Evolutionary conservation across 1,140 invertebrate genomes (phyloP).

Genomic region (Trachymyrmex cornetzi): DNA sequence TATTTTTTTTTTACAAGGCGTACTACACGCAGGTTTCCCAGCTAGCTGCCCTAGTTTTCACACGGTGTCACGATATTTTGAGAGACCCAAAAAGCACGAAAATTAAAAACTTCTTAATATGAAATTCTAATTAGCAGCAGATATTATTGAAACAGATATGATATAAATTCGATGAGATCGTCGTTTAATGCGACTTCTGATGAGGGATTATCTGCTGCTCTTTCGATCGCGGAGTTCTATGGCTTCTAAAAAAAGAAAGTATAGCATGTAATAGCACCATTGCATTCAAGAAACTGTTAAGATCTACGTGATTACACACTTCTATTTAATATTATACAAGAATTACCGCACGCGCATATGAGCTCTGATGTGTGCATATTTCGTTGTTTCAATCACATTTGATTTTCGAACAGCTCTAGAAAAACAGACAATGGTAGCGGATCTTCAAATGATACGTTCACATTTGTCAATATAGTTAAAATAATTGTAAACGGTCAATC

Average conservation of each 20-base stretch:
- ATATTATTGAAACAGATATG: slow-evolving; percentile 6
- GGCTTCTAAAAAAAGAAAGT: neutral
- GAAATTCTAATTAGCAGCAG: neutral
- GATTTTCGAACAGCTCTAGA: slow-evolving; percentile 43
- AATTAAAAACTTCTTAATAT: neutral
- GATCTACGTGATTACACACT: slow-evolving; percentile 10
- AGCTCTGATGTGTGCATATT: slow-evolving; percentile 43
- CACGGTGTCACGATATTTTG: slow-evolving; percentile 74
- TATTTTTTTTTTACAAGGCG: slow-evolving; percentile 82
- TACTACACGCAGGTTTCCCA: slow-evolving; percentile 79
- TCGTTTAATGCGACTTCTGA: neutral
- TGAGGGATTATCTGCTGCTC: neutral
- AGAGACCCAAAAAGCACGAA: neutral
- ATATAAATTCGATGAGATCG: neutral
- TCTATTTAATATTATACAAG: slow-evolving; percentile 33
- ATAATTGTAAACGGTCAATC: neutral
- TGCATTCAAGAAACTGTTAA: slow-evolving; percentile 7
- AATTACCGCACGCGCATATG: slow-evolving; percentile 4
- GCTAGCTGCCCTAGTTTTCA: slow-evolving; percentile 72
- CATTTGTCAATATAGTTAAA: neutral
- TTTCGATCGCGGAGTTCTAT: neutral
- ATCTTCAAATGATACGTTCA: slow-evolving; percentile 23
- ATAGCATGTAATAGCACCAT: neutral
- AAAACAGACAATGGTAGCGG: slow-evolving; percentile 16
- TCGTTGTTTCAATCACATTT: slow-evolving; percentile 63